Base-by-base conservation (phyloP, 1,140 invertebrate genomes). In the Harpegnathos saltator region DNA sequence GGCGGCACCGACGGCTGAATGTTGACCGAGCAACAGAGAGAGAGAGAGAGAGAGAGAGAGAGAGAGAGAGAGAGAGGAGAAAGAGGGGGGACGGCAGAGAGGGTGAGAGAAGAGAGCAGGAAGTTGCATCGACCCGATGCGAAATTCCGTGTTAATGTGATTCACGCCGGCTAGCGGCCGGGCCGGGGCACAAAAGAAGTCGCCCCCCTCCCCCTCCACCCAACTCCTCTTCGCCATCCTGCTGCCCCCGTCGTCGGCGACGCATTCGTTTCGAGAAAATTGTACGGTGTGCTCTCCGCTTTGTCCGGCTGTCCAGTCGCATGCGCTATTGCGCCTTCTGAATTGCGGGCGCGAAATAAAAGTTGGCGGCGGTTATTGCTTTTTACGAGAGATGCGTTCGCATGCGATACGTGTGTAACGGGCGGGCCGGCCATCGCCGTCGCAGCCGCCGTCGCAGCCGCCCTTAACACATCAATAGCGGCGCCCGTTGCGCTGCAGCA, bases 121-220 rank as follows among this genome's bases (percentile, higher is more conserved):
- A 74, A 82, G 59, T 88, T 82, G 80, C 86, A 74, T 83, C 75
- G 83, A 69, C 26, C 72, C 54, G 59, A 71, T 71, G 56, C 61
- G 78, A 88, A 88, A 88, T 88, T 74, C 78, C 83, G 86, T 83
- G 87, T 83, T 88, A 88, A 88, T 88, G 86, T 88, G 66, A 88
- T 88, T 88, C 83, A 88, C 86, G 75, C 75, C 65, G 75, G 38
- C 52, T 80, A 71, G 65, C 65, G 83, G 78, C 83, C 83, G 78
- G 71, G 84, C 86, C 66, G 83, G 29, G 69, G 52, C 59, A 88
- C 83, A 85, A 88, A 88, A 82, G 85, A 58, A 84, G 54, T 62
- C 69, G 52, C 73, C 56, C 48, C 68, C 7, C 2, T 33, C n/a
- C n/a, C n/a, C n/a, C n/a, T n/a, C n/a, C n/a, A n/a, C n/a, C n/a